Evolutionary conservation across 2,797 vertebrate species (phyloP).

Genomic region (Bradypodion ventrale): DNA sequence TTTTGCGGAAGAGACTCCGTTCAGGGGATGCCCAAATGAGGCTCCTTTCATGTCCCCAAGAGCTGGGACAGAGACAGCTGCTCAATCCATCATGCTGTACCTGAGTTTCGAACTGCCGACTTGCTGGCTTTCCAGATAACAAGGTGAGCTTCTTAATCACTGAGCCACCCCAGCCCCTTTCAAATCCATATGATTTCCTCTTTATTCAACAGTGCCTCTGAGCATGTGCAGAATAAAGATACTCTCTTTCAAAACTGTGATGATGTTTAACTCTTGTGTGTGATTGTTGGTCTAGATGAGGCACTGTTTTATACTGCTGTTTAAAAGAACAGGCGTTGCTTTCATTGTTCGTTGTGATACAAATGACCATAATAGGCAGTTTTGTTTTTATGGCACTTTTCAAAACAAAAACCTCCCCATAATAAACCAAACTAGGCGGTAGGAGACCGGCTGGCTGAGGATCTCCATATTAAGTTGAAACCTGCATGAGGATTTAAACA

Average conservation of each 20-base stretch:
- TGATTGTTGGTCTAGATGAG: background rate
- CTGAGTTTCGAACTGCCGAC: too few species aligned
- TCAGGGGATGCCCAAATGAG: too few species aligned
- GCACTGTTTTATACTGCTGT: background rate
- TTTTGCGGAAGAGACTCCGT: too few species aligned
- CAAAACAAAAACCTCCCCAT: too few species aligned
- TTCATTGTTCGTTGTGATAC: background rate
- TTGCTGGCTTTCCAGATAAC: too few species aligned
- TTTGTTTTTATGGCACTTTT: background rate
- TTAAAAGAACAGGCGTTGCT: background rate
- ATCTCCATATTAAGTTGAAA: background rate
- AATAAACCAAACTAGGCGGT: too few species aligned
- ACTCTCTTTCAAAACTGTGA: background rate
- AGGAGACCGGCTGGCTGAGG: background rate
- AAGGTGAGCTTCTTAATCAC: too few species aligned
- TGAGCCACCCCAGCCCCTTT: too few species aligned
- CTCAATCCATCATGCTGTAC: too few species aligned
- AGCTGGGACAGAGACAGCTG: too few species aligned
- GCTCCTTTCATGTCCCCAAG: too few species aligned
- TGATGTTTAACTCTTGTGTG: background rate
- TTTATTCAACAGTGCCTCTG: background rate
- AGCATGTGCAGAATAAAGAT: background rate
- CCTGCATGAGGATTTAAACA: background rate
- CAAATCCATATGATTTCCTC: too few species aligned
- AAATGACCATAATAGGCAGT: background rate